Percentiles rank a stretch among this genome's conserved stretches.
phyloP scores from a whole-genome alignment of 2,888 invertebrate species.

The Papilio demoleus region DNA sequence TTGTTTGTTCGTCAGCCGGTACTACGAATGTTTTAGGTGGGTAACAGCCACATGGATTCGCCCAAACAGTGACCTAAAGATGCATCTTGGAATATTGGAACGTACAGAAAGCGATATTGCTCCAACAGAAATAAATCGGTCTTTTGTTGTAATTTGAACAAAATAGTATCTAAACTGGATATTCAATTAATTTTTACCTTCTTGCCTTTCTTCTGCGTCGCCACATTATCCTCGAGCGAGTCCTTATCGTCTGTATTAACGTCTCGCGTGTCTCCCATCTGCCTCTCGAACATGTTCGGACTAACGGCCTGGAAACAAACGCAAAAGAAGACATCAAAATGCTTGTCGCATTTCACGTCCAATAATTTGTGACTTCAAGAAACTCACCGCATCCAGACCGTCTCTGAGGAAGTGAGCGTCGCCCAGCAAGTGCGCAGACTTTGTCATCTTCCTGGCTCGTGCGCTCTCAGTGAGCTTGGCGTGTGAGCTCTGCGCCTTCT shows the following conservation, averaged over 20 bases:
- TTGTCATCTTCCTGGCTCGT: conserved; percentile 66
- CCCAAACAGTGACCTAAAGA: too few relatives aligned
- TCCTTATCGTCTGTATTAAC: conserved; percentile 54
- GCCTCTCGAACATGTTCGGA: conserved; percentile 71
- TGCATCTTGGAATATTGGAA: too few relatives aligned
- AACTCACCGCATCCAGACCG: conserved; percentile 57
- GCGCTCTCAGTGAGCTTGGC: conserved; percentile 55
- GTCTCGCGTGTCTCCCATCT: conserved; percentile 71
- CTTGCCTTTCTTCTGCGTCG: conserved; percentile 56
- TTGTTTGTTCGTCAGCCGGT: too few relatives aligned
- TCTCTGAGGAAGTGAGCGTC: conserved; percentile 53
- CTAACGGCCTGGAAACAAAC: background rate
- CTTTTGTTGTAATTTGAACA: background rate
- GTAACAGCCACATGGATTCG: too few relatives aligned
- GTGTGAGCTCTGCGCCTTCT: conserved; percentile 73
- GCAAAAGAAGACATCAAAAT: too few relatives aligned
- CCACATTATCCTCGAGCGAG: conserved; percentile 54
- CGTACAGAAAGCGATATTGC: too few relatives aligned
- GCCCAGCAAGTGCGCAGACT: conserved; percentile 72
- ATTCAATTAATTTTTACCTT: conserved; percentile 52
- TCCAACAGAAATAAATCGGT: too few relatives aligned
- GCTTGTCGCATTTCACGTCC: too few relatives aligned
- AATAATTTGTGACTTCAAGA: too few relatives aligned
- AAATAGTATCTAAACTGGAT: background rate
- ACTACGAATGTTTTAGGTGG: too few relatives aligned